Percentiles rank a stretch among this genome's conserved stretches.
These are phyloP conservation scores for Phyllotis vaccarum DNA, from an alignment of 2,797 vertebrate species.

Conservation along the genomic window DNA sequence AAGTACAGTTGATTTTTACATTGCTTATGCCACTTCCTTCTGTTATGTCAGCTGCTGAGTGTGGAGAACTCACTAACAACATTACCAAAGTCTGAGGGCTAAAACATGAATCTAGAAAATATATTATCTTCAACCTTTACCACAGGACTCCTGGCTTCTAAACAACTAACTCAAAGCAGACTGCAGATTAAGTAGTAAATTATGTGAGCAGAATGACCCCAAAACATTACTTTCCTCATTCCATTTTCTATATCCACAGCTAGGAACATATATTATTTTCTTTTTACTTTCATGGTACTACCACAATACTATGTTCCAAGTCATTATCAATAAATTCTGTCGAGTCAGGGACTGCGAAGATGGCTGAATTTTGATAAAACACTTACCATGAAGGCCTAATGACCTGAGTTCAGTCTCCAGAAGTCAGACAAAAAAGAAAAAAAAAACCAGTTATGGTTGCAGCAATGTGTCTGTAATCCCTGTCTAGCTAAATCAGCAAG, in stretches of 20 bases:
- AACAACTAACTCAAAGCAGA: conserved; percentile 29
- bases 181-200: neutral
- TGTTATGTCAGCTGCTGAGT: neutral
- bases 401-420: neutral
- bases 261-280: neutral
- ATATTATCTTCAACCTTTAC: neutral
- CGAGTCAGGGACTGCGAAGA: neutral
- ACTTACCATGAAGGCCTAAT: neutral
- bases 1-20: neutral
- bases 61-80: neutral
- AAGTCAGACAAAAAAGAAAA: neutral
- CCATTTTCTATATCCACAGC: neutral
- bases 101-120: conserved; percentile 35
- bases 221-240: conserved; percentile 4
- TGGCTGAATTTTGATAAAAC: neutral
- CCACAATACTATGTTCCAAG: neutral
- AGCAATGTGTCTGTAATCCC: neutral
- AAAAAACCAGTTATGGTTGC: neutral
- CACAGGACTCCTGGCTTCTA: conserved; percentile 11
- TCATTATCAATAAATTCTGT: conserved; percentile 6
- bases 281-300: neutral
- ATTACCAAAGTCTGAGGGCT: neutral
- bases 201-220: neutral
- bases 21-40: neutral
- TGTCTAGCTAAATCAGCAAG: neutral